These are phyloP conservation scores for Octodonta nipae DNA, from an alignment of 2,888 invertebrate genomes.

Conservation along the genomic window DNA sequence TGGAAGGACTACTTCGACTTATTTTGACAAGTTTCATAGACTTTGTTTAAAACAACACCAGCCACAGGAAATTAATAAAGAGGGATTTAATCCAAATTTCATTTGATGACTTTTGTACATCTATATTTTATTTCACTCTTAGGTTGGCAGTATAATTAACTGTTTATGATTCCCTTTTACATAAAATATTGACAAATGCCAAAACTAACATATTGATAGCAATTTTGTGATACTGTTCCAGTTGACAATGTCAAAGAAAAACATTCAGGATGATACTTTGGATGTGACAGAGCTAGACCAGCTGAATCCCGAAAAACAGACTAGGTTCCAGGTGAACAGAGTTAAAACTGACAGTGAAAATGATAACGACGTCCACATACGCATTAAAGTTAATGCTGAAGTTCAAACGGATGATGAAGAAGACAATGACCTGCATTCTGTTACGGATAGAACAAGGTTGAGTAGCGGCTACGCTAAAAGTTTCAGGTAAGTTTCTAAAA, in stretches of 20 bases:
- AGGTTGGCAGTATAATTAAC: too few species aligned
- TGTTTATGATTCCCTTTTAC: too few species aligned
- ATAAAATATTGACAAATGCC: too few species aligned
- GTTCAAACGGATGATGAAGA: slow-evolving; percentile 27
- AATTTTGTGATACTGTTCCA: too few species aligned
- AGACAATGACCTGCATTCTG: slow-evolving; percentile 34
- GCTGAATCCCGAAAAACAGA: slow-evolving; percentile 32
- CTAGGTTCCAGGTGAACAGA: slow-evolving; percentile 48
- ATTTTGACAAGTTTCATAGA: too few species aligned
- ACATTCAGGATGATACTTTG: slow-evolving; percentile 6
- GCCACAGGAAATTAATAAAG: too few species aligned
- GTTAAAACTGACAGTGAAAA: slow-evolving; percentile 37
- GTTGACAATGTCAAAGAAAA: slow-evolving; percentile 8
- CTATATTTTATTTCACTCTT: too few species aligned
- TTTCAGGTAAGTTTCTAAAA: slow-evolving; percentile 60
- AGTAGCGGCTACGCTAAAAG: slow-evolving; percentile 55
- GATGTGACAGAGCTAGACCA: slow-evolving; percentile 21
- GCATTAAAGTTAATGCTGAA: slow-evolving; percentile 15
- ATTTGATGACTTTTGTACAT: too few species aligned
- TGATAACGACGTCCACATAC: slow-evolving; percentile 9
- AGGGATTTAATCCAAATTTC: too few species aligned
- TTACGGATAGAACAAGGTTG: slow-evolving; percentile 35
- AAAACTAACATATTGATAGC: too few species aligned
- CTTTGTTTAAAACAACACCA: too few species aligned
- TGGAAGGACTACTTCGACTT: too few species aligned